phyloP scores from a whole-genome alignment of 2,888 invertebrate genomes.

The Dryococelus australis region DNA sequence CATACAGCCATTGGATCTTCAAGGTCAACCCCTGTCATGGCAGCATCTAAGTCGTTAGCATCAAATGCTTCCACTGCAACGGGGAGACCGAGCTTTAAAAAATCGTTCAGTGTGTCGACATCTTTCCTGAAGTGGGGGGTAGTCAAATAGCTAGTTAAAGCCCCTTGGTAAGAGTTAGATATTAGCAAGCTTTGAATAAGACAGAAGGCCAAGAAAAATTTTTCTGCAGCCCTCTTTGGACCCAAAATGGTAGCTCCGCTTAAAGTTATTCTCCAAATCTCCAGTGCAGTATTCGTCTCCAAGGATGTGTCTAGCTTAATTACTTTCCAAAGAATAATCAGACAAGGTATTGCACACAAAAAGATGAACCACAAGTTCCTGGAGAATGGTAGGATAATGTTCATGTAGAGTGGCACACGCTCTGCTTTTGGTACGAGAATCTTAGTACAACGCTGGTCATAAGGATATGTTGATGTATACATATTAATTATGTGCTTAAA shows the following conservation, averaged over 20 bases:
- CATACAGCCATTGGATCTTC: not conserved
- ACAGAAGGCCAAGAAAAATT: not conserved
- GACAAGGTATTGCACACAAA: not conserved
- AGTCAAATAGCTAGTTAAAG: not conserved
- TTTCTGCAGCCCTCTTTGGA: not conserved
- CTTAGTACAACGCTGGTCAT: not conserved
- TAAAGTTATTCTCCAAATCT: not conserved
- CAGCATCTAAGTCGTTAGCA: not conserved
- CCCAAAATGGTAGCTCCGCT: not conserved
- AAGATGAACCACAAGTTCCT: not conserved
- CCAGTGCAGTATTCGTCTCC: not conserved
- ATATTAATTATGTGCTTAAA: not conserved
- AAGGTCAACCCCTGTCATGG: not conserved
- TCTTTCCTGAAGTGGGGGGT: not conserved
- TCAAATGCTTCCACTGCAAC: not conserved
- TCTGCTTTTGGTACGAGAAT: not conserved
- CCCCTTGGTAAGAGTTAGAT: conserved; percentile 21
- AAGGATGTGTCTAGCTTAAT: not conserved
- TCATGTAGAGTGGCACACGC: conserved; percentile 5
- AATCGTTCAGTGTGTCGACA: not conserved
- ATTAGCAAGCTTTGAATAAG: conserved; percentile 1
- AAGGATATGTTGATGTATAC: not conserved
- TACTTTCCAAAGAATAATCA: conserved; percentile 16
- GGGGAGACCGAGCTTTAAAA: conserved; percentile 4
- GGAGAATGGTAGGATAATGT: not conserved